Base-by-base conservation (phyloP, 2,888 invertebrate genomes). In the Euzetes globulus region DNA sequence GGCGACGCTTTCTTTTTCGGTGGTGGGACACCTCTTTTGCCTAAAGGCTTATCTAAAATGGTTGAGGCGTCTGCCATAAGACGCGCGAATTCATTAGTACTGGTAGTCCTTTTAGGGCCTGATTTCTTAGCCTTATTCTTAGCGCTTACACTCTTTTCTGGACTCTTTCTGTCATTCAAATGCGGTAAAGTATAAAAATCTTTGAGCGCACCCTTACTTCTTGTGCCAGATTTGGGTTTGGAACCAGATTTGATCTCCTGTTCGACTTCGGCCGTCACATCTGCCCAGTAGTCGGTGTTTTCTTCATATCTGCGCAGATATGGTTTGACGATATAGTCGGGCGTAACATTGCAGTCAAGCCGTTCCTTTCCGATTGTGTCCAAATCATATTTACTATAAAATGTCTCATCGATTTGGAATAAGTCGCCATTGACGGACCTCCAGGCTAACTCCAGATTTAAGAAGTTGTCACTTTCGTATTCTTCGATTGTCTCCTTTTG, bases 201-300 rank as follows among this genome's bases (percentile, higher is more conserved):
- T 68, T 68, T 68, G 19, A 68, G 45, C 37, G 68, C 68, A 41
- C 41, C 68, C 41, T 68, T 68, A 68, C 68, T 68, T 41, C 41
- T 37, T 19, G 41, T 41, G 41, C 41, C 37, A 22, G 41, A 17
- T 5, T 9, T 5, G 3, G 41, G 15, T 45, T 22, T 41, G 41
- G 0, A 1, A 3, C 41, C 68, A 45, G 2, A 3, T 6, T n/a
- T 33, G 17, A 68, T 13, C 22, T 68, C 68, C 7, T 41, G 13
- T 11, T 37, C 13, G 29, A 68, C 45, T 22, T 68, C 22, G 2
- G 13, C 13, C 33, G 2, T 68, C n/a, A 41, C 13, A 45, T 37
- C 45, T 0, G 3, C 2, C 68, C 68, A 68, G 22, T 68, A 68
- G 1, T 68, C 45, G 2, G 1, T 19, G 37, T 68, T 37, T 45